A percentile compares a stretch with the other conserved stretches of the same genome.
Conservation (phyloP, 2,888 invertebrate genomes). For the Schizotus pectinicornis region DNA sequence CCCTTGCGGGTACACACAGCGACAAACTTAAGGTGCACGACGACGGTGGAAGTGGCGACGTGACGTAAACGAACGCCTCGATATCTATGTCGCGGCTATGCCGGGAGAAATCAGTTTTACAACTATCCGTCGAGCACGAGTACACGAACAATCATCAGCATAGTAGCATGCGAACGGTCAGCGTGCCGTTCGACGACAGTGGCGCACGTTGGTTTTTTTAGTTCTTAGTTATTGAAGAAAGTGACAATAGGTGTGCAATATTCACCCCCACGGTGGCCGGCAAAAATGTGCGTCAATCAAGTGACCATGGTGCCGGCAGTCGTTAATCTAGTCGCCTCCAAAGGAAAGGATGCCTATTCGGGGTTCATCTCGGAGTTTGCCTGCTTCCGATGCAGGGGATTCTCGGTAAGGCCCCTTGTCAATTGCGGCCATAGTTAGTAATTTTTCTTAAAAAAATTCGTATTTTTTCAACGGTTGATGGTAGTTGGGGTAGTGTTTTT, state of each 20-base stretch:
- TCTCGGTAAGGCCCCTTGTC: slow-evolving; percentile 53
- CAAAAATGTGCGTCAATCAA: slow-evolving; percentile 55
- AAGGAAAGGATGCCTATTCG: slow-evolving; percentile 56
- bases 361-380: slow-evolving; percentile 56
- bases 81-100: slow-evolving; percentile 40
- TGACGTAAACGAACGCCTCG: slow-evolving; percentile 41
- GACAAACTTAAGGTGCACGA: too few relatives aligned
- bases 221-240: slow-evolving; percentile 1
- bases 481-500: too few relatives aligned
- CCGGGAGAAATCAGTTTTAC: slow-evolving; percentile 39
- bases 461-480: not conserved
- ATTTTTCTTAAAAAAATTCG: not conserved
- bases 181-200: not conserved
- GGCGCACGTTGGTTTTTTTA: not conserved
- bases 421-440: too few relatives aligned
- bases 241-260: too few relatives aligned
- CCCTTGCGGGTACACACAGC: too few relatives aligned
- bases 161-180: not conserved
- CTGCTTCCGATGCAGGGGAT: slow-evolving; percentile 52
- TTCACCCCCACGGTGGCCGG: not conserved
- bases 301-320: slow-evolving; percentile 57
- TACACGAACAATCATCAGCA: not conserved
- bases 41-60: slow-evolving; percentile 37
- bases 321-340: slow-evolving; percentile 56
- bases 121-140: not conserved